Evolutionary conservation across 2,888 invertebrate genomes (phyloP).

Genomic region (Himalopsyche tibetana): DNA sequence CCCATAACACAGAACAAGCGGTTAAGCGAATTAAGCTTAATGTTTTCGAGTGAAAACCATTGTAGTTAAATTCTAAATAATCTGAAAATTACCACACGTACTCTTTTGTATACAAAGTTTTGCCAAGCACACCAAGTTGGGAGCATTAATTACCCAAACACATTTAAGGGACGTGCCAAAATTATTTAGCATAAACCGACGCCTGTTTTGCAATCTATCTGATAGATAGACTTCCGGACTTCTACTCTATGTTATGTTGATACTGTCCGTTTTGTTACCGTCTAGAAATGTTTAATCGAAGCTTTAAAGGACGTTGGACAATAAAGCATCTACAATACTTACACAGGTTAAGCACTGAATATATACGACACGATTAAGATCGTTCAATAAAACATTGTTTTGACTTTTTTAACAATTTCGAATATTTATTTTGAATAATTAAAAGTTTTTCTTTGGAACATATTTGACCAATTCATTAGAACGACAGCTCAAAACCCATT

Average conservation of each 20-base stretch:
- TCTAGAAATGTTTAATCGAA: not conserved
- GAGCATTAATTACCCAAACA: slow-evolving; percentile 31
- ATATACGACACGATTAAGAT: not conserved
- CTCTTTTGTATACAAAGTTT: slow-evolving; percentile 31
- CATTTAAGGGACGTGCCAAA: slow-evolving; percentile 34
- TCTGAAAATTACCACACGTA: slow-evolving; percentile 34
- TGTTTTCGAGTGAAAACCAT: slow-evolving; percentile 34
- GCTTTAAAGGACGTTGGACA: not conserved
- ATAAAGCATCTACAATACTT: not conserved
- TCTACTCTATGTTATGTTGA: slow-evolving; percentile 4
- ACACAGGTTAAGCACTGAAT: not conserved
- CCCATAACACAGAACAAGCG: not conserved
- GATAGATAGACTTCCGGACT: slow-evolving; percentile 12
- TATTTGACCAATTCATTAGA: too few species aligned
- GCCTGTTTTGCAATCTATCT: slow-evolving; percentile 30
- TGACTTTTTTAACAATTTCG: too few species aligned
- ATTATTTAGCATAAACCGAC: slow-evolving; percentile 5
- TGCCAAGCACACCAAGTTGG: slow-evolving; percentile 15
- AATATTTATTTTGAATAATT: too few species aligned
- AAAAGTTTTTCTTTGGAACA: too few species aligned
- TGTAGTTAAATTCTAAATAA: slow-evolving; percentile 27
- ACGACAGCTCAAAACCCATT: too few species aligned
- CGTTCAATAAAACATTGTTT: too few species aligned
- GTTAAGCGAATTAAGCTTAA: slow-evolving; percentile 34
- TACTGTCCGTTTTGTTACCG: not conserved